Evolutionary conservation across 2,113 vertebrate species (phyloP), one percentile per base, ranked within the genome.

Genomic region (Grammatotria lemairii): DNA sequence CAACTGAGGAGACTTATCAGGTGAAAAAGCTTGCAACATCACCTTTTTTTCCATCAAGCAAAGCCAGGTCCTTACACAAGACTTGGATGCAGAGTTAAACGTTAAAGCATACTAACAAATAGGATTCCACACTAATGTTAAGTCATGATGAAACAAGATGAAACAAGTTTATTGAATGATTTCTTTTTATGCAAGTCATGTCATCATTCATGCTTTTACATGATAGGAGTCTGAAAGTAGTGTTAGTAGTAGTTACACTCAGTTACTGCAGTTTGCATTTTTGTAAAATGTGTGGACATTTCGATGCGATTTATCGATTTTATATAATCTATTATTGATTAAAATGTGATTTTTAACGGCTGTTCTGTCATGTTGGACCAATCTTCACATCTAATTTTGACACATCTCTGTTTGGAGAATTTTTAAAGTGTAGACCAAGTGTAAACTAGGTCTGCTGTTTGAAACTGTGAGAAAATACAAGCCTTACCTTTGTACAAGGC

Each of bases 311-410:
- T n/a, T 19, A 70, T 49, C 1, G 31, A 17, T 78, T 80, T 87
- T 60, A 82, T 38, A 45, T 86, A 60, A 80, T 65, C 84, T 86
- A 23, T 47, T 83, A 35, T 87, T 92, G 79, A 79, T 81, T 40
- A 70, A 85, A 83, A 75, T 70, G 79, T 38, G 28, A 23, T 78
- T 31, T 89, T 90, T 81, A 86, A 57, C 2, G 13, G 47, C 8
- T 19, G 33, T 86, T 79, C 70, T 60, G 57, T 78, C 68, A 81
- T 49, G 68, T 84, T 80, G 78, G 3, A 73, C 49, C 73, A 75
- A 87, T 90, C 80, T 70, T 80, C 40, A 68, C 12, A 58, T 88
- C 80, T 89, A 91, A 94, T 92, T 93, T 90, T 94, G 90, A 92
- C 87, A 93, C 90, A 92, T 85, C 83, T 91, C 89, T 89, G 65